These are phyloP conservation scores for Agrochola litura DNA, from an alignment of 2,888 invertebrate genomes.

Conservation along the genomic window DNA sequence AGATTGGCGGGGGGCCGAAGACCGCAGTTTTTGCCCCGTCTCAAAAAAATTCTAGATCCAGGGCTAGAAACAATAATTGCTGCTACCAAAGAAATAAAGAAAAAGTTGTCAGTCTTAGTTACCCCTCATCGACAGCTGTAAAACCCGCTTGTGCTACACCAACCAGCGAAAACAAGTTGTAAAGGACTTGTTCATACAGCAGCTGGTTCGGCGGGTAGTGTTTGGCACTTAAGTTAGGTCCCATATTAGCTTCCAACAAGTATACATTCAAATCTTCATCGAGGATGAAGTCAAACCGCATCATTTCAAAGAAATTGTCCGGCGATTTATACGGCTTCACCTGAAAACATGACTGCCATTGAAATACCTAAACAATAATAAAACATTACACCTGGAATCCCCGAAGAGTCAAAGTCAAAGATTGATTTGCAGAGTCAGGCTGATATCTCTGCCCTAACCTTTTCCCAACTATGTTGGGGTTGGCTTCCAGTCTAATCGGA, in stretches of 20 bases:
- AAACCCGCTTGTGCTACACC: constrained; percentile 90
- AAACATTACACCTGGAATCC: no score
- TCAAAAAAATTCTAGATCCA: no score
- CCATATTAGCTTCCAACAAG: constrained; percentile 99
- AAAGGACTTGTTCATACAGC: constrained; percentile 97
- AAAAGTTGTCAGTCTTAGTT: constrained; percentile 32
- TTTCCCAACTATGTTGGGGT: no score
- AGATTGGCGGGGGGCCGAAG: no score
- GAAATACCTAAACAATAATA: no score
- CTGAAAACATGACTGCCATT: constrained; percentile 69
- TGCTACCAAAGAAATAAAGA: no score
- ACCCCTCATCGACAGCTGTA: constrained; percentile 66
- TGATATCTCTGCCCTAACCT: no score
- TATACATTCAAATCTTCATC: constrained; percentile 96
- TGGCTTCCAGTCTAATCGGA: no score
- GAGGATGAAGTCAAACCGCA: constrained; percentile 98
- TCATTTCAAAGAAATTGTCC: constrained; percentile 97
- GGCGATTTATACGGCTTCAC: constrained; percentile 86
- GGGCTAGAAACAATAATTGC: no score
- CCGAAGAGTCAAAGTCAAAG: no score
- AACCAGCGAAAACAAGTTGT: constrained; percentile 94
- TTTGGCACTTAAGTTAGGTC: constrained; percentile 98
- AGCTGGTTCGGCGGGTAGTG: constrained; percentile 97
- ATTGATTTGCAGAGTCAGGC: no score
- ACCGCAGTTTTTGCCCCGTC: no score